phyloP scores from a whole-genome alignment of 2,113 vertebrate genomes.

The Paradoxurus hermaphroditus region DNA sequence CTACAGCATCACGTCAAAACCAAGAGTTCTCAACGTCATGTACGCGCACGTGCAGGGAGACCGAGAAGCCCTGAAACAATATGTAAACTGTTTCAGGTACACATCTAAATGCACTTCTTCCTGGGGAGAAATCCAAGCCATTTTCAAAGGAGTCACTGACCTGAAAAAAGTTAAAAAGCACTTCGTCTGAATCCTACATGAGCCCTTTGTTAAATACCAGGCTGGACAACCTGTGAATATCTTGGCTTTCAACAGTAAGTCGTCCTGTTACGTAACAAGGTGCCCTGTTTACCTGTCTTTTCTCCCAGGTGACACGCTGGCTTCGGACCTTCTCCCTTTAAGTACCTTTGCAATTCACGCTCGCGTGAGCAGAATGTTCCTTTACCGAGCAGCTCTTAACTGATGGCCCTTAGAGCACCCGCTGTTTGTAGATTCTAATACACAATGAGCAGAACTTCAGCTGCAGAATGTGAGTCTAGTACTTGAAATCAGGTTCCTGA shows the following conservation, averaged over 20 bases:
- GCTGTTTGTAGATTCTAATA: background rate
- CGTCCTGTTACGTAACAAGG: background rate
- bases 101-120: background rate
- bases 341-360: background rate
- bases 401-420: background rate
- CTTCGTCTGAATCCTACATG: background rate
- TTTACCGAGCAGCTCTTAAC: background rate
- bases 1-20: background rate
- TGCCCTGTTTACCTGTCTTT: background rate
- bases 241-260: background rate
- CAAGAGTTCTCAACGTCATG: background rate
- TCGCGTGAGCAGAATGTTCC: background rate
- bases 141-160: slow-evolving; percentile 21
- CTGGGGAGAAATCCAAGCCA: background rate
- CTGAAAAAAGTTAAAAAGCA: background rate
- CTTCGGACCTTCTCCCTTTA: background rate
- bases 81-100: background rate
- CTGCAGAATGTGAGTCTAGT: background rate
- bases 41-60: background rate
- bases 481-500: background rate
- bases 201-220: background rate
- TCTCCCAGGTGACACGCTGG: background rate
- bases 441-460: background rate
- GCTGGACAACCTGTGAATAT: background rate
- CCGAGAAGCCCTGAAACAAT: background rate